Evolutionary conservation across 2,797 vertebrate genomes (phyloP).

Genomic region (Cossypha dichroa): DNA sequence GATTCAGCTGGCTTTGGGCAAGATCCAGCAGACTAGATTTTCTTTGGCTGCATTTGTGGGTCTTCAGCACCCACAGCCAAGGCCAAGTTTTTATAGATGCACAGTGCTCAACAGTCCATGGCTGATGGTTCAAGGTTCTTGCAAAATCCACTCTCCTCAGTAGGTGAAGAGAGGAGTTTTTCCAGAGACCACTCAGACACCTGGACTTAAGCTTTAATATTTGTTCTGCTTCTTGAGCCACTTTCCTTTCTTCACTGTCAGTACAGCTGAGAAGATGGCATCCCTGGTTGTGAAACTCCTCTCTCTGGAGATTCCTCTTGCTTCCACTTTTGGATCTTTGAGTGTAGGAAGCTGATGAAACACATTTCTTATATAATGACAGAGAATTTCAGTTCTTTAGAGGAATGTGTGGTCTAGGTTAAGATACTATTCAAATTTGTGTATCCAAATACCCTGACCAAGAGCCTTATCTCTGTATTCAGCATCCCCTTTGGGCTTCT

Average conservation of each 20-base stretch:
- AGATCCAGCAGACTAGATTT: conserved; percentile 2
- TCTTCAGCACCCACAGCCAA: background rate
- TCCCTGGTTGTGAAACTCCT: background rate
- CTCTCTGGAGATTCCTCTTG: background rate
- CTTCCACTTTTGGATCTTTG: background rate
- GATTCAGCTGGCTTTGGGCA: background rate
- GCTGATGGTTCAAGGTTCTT: background rate
- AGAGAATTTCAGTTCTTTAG: background rate
- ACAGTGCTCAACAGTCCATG: fast-evolving
- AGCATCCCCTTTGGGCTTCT: background rate
- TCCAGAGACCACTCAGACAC: background rate
- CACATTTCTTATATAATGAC: background rate
- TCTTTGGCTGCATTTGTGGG: background rate
- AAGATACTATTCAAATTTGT: background rate
- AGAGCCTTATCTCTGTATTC: background rate
- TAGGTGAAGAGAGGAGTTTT: background rate
- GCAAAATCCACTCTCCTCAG: background rate
- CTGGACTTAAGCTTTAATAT: background rate
- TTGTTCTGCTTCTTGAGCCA: background rate
- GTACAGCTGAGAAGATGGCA: fast-evolving
- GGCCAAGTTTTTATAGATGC: background rate
- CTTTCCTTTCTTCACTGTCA: background rate
- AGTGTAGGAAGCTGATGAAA: background rate
- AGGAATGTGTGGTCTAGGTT: background rate
- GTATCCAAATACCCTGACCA: background rate